phyloP scores from a whole-genome alignment of 2,888 invertebrate species.

The Lottia scabra region DNA sequence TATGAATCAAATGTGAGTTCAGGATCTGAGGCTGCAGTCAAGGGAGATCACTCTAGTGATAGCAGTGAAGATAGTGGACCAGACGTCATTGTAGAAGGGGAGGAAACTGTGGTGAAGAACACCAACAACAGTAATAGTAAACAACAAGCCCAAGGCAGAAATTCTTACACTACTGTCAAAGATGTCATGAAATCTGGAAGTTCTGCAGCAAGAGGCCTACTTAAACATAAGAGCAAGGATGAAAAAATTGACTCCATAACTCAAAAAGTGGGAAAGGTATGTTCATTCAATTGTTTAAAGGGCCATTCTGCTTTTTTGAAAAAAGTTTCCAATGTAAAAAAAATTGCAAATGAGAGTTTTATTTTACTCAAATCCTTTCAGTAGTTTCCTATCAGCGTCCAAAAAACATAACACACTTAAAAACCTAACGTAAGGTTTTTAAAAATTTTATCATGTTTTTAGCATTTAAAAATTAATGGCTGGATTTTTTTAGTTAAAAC shows the following conservation, averaged over 20 bases:
- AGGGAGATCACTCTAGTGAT: conserved; percentile 13
- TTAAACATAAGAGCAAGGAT: conserved; percentile 23
- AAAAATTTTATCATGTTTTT: no score
- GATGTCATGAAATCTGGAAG: conserved; percentile 42
- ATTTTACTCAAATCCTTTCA: no score
- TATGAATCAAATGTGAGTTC: conserved; percentile 28
- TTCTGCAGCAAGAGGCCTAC: conserved; percentile 41
- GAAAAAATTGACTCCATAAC: conserved; percentile 57
- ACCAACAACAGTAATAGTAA: not conserved
- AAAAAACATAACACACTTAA: no score
- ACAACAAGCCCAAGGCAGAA: not conserved
- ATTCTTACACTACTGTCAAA: conserved; percentile 40
- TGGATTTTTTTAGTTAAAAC: no score
- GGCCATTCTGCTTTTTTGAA: no score
- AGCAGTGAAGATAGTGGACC: conserved; percentile 37
- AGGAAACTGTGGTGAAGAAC: conserved; percentile 16
- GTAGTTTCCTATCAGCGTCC: no score
- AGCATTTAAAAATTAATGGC: no score
- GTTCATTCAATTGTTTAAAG: not conserved
- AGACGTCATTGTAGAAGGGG: conserved; percentile 52
- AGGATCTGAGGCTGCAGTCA: conserved; percentile 11
- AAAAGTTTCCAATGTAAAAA: no score
- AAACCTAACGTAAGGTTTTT: no score
- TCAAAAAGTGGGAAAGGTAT: conserved; percentile 69
- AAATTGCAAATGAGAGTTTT: no score